Base-by-base conservation (phyloP, 2,797 vertebrate genomes). In the Argyrosomus regius region DNA sequence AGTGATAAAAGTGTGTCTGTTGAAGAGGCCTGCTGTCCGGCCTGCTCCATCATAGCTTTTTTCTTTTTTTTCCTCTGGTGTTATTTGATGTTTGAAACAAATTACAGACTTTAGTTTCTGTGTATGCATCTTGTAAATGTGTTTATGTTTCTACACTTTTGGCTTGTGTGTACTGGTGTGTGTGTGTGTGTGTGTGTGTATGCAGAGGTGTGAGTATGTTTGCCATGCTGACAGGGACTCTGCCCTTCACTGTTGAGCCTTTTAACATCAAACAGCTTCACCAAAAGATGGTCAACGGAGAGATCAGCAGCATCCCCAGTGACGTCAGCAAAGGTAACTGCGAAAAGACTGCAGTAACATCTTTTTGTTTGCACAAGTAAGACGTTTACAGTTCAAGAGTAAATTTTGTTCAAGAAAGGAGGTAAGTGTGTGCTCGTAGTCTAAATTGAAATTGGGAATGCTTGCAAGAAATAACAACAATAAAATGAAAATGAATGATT, bases 191-290 rank as follows among this genome's bases (percentile, higher is more conserved):
- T 49, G 41, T 59, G 39, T 77, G 48, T 31, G 17, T 13, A 50
- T 53, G 41, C 87, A 97, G 96, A 91, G 95, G 96, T 18, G 95
- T 97, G 77, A 97, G 96, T 80, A 95, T 94, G 84, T 97, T 97
- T 88, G 96, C 96, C 72, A 97, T 96, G 96, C 82, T 97, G 87
- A 97, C 96, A 0, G 95, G 96, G 35, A 96, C 95, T 0, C 90
- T 97, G 26, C 95, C 96, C 3, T 97, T 97, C 90, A 95, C 84
- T 0, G 93, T 96, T 66, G 95, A 97, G 79, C 96, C 96, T 54
- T 97, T 97, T 84, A 96, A 96, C 93, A 96, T 96, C 88, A 97
- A 97, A 85, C 95, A 96, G 62, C 93, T 97, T 60, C 95, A 96
- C 84, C 95, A 95, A 85, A 97, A 98, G 94, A 97, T 96, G 94